These are phyloP conservation scores for Petrocephalus microphthalmus DNA, from an alignment of 2,113 vertebrate species.

Conservation along the genomic window DNA sequence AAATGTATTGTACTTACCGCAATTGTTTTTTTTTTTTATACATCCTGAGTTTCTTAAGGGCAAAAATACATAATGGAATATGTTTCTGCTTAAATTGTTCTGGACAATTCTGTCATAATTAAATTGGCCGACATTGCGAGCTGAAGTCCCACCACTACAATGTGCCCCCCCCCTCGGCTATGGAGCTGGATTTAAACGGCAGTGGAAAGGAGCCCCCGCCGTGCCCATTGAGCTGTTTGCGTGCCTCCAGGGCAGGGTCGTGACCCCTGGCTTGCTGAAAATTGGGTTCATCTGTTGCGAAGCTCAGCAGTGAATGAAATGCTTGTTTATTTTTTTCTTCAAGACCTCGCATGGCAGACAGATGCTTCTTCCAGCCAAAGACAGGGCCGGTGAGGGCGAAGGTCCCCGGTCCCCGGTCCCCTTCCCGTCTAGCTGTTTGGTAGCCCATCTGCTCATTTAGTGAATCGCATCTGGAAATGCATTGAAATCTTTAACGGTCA, in stretches of 20 bases:
- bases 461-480: background rate
- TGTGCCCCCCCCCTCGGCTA: background rate
- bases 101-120: background rate
- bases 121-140: background rate
- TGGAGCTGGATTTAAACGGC: background rate
- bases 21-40: background rate
- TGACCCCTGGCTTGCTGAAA: conserved; percentile 27
- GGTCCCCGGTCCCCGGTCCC: background rate
- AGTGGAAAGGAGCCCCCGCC: background rate
- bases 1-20: background rate
- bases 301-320: conserved; percentile 29
- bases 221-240: conserved; percentile 19
- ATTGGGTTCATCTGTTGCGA: conserved; percentile 18
- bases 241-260: conserved; percentile 32
- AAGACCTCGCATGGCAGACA: background rate
- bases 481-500: background rate
- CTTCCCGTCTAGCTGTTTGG: background rate
- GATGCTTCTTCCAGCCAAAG: background rate
- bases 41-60: background rate
- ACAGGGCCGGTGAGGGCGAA: background rate
- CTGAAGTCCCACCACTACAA: background rate
- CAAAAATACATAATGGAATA: background rate
- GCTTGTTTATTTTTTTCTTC: conserved; percentile 31
- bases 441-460: background rate
- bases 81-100: background rate